Conservation (phyloP, 2,797 vertebrate species). For the Rhinichthys osculus region DNA sequence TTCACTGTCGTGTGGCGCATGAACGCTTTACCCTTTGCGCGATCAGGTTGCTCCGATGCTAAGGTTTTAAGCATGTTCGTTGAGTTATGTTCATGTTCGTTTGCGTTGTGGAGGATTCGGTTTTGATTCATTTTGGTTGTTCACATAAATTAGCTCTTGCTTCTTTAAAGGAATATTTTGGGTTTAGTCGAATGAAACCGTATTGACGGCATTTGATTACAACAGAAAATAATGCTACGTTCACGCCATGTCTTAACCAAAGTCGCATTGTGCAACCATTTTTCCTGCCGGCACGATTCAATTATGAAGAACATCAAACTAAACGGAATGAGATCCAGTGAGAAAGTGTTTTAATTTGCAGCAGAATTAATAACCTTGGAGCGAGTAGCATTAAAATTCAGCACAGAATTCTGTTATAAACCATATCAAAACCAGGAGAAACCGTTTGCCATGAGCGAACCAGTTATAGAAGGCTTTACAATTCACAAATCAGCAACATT, state of each 20-base stretch:
- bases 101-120: conserved; percentile 40
- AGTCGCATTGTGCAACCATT: too few species aligned
- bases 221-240: background rate
- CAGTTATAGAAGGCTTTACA: too few species aligned
- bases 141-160: conserved; percentile 57
- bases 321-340: too few species aligned
- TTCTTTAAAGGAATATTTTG: background rate
- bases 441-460: too few species aligned
- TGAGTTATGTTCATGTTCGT: conserved; percentile 43
- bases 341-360: too few species aligned
- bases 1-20: conserved; percentile 67
- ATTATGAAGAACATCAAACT: too few species aligned
- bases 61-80: background rate
- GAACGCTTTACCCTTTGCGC: background rate
- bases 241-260: background rate
- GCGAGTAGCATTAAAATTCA: too few species aligned
- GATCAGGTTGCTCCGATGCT: conserved; percentile 76
- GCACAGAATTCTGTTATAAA: too few species aligned
- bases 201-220: background rate
- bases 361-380: too few species aligned
- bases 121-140: conserved; percentile 66
- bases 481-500: too few species aligned
- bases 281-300: too few species aligned
- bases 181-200: background rate
- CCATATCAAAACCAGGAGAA: too few species aligned